A percentile compares a stretch with the other conserved stretches of the same genome.
Conservation (phyloP, 2,888 invertebrate species). For the Heliconius aoede region DNA sequence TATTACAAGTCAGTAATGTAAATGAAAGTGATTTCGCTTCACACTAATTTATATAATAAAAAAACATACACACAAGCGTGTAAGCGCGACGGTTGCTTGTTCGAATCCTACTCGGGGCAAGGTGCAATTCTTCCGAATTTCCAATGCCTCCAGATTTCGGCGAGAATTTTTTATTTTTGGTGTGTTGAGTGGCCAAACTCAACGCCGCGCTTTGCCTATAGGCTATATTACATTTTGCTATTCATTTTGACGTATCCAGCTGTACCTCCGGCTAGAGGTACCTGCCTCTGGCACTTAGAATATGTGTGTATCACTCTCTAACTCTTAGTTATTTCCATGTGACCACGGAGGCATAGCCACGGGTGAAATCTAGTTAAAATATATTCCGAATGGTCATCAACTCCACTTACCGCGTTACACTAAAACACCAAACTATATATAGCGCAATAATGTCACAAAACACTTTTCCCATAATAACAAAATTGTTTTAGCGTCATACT, state of each 20-base stretch:
- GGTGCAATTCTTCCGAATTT: neutral
- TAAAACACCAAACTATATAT: neutral
- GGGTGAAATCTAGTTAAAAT: neutral
- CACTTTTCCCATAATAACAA: neutral
- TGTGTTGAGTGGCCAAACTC: too few species aligned
- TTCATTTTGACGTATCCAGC: too few species aligned
- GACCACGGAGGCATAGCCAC: too few species aligned
- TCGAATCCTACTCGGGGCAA: neutral
- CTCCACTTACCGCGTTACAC: too few species aligned
- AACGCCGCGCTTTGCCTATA: too few species aligned
- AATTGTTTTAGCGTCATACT: neutral
- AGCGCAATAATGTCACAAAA: neutral
- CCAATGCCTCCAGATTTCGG: neutral
- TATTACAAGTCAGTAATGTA: neutral
- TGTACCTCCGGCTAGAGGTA: too few species aligned
- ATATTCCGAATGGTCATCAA: neutral
- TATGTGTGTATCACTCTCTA: too few species aligned
- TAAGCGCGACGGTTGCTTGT: neutral
- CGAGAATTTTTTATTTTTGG: too few species aligned
- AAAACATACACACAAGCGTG: too few species aligned
- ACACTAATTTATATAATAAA: neutral
- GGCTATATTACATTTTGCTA: too few species aligned
- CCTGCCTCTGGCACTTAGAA: too few species aligned
- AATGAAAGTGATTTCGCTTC: constrained; percentile 4
- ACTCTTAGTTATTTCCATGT: too few species aligned